phyloP scores from a whole-genome alignment of 2,888 invertebrate species.

The Drosophila prostipennis region DNA sequence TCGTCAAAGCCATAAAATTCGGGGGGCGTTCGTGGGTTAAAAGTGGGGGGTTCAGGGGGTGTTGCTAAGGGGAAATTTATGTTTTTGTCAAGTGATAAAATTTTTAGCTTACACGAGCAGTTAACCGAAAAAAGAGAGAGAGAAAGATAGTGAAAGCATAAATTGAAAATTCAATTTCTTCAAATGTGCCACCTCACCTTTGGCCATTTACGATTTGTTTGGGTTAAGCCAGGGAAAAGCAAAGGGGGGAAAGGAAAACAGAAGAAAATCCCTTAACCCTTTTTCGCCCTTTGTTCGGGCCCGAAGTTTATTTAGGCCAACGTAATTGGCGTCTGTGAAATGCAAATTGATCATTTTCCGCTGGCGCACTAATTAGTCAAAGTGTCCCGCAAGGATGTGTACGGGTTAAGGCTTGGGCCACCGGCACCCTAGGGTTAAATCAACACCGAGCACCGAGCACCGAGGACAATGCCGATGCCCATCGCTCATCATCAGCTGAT shows the following conservation, averaged over 20 bases:
- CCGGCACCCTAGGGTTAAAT: conserved; percentile 59
- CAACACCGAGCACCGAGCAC: conserved; percentile 57
- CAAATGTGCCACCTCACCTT: conserved; percentile 51
- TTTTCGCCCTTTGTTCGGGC: conserved; percentile 14
- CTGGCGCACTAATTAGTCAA: conserved; percentile 75
- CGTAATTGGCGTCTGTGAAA: conserved; percentile 58
- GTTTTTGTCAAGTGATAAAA: conserved; percentile 81
- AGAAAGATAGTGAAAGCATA: conserved; percentile 72
- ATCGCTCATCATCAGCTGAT: conserved; percentile 47
- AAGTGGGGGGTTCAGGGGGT: too few species aligned
- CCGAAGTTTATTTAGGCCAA: conserved; percentile 42
- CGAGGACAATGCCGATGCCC: conserved; percentile 30
- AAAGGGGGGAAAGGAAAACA: neutral
- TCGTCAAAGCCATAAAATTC: conserved; percentile 61
- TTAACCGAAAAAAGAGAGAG: conserved; percentile 46
- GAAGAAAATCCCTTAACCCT: conserved; percentile 14
- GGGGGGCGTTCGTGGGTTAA: conserved; percentile 16
- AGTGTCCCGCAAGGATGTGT: conserved; percentile 61
- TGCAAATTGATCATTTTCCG: conserved; percentile 79
- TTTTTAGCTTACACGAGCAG: conserved; percentile 80
- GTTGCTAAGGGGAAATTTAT: conserved; percentile 72
- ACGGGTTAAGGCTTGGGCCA: conserved; percentile 1
- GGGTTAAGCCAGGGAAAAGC: conserved; percentile 57
- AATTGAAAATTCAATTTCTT: conserved; percentile 81
- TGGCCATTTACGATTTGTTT: conserved; percentile 72